Evolutionary conservation across 2,797 vertebrate genomes (phyloP).

Genomic region (Orientallactaga sibirica): DNA sequence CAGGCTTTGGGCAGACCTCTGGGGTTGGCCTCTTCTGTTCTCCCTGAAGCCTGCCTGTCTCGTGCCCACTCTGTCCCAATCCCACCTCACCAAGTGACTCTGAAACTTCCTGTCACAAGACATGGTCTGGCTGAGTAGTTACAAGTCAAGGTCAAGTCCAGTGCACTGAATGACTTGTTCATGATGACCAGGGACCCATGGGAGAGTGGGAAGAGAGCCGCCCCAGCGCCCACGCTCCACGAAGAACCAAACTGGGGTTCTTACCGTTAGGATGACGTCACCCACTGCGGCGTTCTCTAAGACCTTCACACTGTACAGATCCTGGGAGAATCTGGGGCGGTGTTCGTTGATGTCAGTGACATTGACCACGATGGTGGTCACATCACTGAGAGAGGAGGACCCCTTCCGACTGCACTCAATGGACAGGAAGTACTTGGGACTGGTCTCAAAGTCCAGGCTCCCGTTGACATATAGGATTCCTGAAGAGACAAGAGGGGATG

Average conservation of each 20-base stretch:
- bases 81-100: neutral
- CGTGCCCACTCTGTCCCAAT: neutral
- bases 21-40: neutral
- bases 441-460: slow-evolving; percentile 94
- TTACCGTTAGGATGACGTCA: slow-evolving; percentile 92
- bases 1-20: neutral
- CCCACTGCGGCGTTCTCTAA: slow-evolving; percentile 92
- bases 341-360: slow-evolving; percentile 97
- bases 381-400: slow-evolving; percentile 91
- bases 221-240: neutral
- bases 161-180: neutral
- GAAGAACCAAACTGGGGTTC: neutral
- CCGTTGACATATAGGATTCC: slow-evolving; percentile 90
- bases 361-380: slow-evolving; percentile 94
- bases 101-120: neutral
- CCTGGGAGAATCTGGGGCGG: slow-evolving; percentile 90
- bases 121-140: neutral
- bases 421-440: slow-evolving; percentile 93
- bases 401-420: slow-evolving; percentile 93
- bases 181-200: no score
- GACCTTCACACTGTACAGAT: slow-evolving; percentile 90
- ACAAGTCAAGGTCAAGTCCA: neutral
- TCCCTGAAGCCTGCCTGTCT: neutral
- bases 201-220: neutral
- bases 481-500: slow-evolving; percentile 61